These are phyloP conservation scores for Amphilophus citrinellus DNA, from an alignment of 2,113 vertebrate species.

Conservation along the genomic window DNA sequence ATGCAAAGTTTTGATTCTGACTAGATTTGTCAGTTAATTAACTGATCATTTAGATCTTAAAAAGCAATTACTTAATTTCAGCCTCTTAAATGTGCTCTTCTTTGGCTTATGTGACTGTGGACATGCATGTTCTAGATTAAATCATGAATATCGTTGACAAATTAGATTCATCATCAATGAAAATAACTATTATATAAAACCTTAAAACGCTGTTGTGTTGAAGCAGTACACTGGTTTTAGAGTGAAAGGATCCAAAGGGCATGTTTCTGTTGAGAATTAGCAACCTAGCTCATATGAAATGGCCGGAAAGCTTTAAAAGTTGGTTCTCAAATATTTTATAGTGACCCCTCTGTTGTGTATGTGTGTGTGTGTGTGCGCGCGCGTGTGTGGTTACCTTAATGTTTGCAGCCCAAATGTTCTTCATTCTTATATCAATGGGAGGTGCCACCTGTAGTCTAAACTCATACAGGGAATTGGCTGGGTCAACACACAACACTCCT, in stretches of 20 bases:
- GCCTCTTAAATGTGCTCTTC: background rate
- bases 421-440: background rate
- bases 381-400: background rate
- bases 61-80: background rate
- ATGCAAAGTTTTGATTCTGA: fast-evolving
- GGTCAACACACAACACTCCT: conserved; percentile 48
- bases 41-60: background rate
- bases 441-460: conserved; percentile 45
- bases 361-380: too few species aligned
- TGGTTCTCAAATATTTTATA: background rate
- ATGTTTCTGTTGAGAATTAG: background rate
- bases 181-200: background rate
- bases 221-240: background rate
- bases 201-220: background rate
- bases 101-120: background rate
- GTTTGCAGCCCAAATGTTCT: background rate
- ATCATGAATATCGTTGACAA: background rate
- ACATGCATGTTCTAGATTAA: fast-evolving
- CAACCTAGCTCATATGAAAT: background rate
- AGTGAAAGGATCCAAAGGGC: background rate
- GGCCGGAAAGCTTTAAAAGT: background rate
- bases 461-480: conserved; percentile 45
- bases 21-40: background rate
- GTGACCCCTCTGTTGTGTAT: background rate
- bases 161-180: background rate